Conservation (phyloP, 2,797 vertebrate species). For the Melanotaenia pygmaea region DNA sequence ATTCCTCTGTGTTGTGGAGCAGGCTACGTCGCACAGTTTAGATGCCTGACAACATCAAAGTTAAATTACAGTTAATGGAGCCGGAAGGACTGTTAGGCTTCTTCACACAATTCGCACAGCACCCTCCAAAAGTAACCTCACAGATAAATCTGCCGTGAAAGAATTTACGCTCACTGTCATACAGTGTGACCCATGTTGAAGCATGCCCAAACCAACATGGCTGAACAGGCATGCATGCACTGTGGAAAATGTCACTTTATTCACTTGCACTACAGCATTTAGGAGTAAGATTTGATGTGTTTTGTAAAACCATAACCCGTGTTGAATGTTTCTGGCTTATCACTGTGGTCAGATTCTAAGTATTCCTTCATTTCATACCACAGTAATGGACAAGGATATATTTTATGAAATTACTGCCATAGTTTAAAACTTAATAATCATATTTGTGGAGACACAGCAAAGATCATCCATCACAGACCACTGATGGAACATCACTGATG, state of each 20-base stretch:
- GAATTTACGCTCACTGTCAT: slow-evolving; percentile 68
- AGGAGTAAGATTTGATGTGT: slow-evolving; percentile 48
- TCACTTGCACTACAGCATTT: slow-evolving; percentile 54
- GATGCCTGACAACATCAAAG: slow-evolving; percentile 73
- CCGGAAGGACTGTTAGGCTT: slow-evolving; percentile 56
- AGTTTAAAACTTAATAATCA: slow-evolving; percentile 45
- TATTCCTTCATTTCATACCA: slow-evolving; percentile 39
- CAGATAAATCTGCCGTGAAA: slow-evolving; percentile 76
- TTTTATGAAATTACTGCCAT: slow-evolving; percentile 56
- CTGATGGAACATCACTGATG: slow-evolving; percentile 1
- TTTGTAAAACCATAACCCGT: slow-evolving; percentile 42
- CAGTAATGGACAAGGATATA: slow-evolving; percentile 42
- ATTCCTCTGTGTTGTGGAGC: slow-evolving; percentile 68
- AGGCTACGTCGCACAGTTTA: slow-evolving; percentile 67
- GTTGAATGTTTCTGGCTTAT: slow-evolving; percentile 68
- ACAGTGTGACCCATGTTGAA: slow-evolving; percentile 68
- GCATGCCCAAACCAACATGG: slow-evolving; percentile 78
- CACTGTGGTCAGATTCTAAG: slow-evolving; percentile 45
- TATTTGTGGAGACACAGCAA: slow-evolving; percentile 39
- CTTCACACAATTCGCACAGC: slow-evolving; percentile 50
- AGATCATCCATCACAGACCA: slow-evolving; percentile 39
- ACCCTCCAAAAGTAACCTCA: slow-evolving; percentile 63
- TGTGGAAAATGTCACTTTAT: slow-evolving; percentile 71
- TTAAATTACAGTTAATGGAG: slow-evolving; percentile 55
- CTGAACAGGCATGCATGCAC: slow-evolving; percentile 66